These are phyloP conservation scores for Lepidochitona cinerea DNA, from an alignment of 2,888 invertebrate species.

Conservation along the genomic window DNA sequence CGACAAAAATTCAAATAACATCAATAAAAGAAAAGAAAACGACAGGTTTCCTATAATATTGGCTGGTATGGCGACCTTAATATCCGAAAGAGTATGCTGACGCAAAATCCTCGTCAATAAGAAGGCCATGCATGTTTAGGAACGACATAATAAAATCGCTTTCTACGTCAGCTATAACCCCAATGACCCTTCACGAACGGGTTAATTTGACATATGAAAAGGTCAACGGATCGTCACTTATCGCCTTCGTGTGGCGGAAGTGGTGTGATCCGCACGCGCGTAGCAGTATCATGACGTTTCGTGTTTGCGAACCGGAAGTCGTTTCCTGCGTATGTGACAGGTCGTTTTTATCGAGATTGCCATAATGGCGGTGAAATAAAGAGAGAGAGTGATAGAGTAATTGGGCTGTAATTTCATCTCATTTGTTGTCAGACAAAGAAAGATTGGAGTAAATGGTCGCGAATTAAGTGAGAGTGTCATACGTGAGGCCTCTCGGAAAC, in stretches of 20 bases:
- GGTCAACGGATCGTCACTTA: not conserved
- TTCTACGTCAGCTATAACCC: no score
- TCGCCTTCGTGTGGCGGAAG: not conserved
- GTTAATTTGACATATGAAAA: no score
- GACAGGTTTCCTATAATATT: no score
- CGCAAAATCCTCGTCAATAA: no score
- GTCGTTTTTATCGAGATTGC: not conserved
- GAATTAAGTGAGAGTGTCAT: not conserved
- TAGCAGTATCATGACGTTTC: not conserved
- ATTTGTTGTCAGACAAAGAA: not conserved
- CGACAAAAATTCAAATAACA: no score
- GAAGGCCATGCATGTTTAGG: no score
- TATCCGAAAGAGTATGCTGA: no score
- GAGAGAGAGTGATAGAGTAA: not conserved
- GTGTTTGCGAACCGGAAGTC: not conserved
- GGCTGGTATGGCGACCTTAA: no score
- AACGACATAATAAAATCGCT: no score
- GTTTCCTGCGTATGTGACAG: not conserved
- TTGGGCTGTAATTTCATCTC: not conserved
- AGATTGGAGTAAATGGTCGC: not conserved
- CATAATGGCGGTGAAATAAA: not conserved
- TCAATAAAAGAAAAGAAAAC: no score
- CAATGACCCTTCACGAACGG: no score
- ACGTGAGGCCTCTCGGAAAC: not conserved
- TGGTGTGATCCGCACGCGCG: not conserved